phyloP scores from a whole-genome alignment of 2,888 invertebrate genomes.

The Brassicogethes aeneus region DNA sequence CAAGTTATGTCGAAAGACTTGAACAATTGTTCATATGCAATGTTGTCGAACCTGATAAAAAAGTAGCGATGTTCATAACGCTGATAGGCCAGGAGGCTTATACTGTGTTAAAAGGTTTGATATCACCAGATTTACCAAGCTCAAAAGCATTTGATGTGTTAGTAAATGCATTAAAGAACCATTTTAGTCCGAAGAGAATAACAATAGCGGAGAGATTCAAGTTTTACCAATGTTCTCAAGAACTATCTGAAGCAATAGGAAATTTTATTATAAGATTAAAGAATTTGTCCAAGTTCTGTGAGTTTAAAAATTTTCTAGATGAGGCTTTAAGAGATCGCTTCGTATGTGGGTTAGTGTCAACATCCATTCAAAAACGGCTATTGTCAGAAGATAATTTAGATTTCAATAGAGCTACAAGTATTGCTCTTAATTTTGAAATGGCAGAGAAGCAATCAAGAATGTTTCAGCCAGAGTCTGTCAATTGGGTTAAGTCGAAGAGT shows the following conservation, averaged over 20 bases:
- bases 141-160: constrained; percentile 4
- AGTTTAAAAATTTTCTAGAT: background rate
- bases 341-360: background rate
- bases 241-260: constrained; percentile 2
- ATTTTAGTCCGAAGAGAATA: constrained; percentile 4
- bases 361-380: background rate
- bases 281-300: constrained; percentile 2
- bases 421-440: background rate
- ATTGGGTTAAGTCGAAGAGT: background rate
- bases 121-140: constrained; percentile 6
- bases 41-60: background rate
- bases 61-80: background rate
- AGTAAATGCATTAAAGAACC: constrained; percentile 1
- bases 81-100: background rate
- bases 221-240: constrained; percentile 4
- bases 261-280: constrained; percentile 1
- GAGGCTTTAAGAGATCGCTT: background rate
- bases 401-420: background rate
- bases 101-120: constrained; percentile 4
- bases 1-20: background rate
- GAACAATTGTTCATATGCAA: background rate
- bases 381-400: background rate
- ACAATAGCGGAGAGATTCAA: constrained; percentile 3
- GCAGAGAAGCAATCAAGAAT: background rate
- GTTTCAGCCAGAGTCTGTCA: background rate